Evolutionary conservation across 1,140 invertebrate genomes (phyloP), one percentile per base, ranked within the genome.

Genomic region (Euglossa dilemma): DNA sequence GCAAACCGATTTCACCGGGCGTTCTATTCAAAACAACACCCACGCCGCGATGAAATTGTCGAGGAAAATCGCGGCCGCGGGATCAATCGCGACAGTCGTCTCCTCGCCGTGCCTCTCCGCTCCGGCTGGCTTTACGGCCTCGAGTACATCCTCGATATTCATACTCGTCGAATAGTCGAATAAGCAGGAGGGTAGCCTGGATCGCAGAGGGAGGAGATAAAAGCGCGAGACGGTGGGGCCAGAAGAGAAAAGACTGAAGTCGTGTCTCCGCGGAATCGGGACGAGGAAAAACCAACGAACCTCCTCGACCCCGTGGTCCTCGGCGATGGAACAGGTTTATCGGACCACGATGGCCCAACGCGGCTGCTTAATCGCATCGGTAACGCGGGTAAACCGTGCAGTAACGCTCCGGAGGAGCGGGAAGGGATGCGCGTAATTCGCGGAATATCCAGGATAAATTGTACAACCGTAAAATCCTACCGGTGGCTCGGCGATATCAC

Each of bases 361-460:
- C 6, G 25, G 11, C 0, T 20, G 50, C 18, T 80, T 73, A 80
- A 80, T 80, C 78, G 78, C 57, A 18, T 28, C 50, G 45, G 50
- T 64, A 80, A 80, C 78, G 70, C 64, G 70, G 70, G 59, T 73
- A 73, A 80, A 74, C 70, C 47, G 25, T 71, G 14, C 28, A 45
- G 43, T 0, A 66, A n/a, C 43, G 64, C 9, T 16, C 8, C n/a
- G 20, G 25, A 18, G 23, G 61, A 18, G 50, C 36, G 52, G 23
- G 36, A 52, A 11, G 50, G 20, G 16, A 64, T 61, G 75, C 85
- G 76, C 63, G 61, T 86, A 83, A 87, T 87, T 86, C 80, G 75
- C 66, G 69, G 73, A 75, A 86, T 83, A 87, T 78, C 80, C 74
- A 71, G 59, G 61, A 87, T 87, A 87, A 87, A 87, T 87, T 59